phyloP scores from a whole-genome alignment of 2,797 vertebrate genomes.

The Carduelis carduelis region DNA sequence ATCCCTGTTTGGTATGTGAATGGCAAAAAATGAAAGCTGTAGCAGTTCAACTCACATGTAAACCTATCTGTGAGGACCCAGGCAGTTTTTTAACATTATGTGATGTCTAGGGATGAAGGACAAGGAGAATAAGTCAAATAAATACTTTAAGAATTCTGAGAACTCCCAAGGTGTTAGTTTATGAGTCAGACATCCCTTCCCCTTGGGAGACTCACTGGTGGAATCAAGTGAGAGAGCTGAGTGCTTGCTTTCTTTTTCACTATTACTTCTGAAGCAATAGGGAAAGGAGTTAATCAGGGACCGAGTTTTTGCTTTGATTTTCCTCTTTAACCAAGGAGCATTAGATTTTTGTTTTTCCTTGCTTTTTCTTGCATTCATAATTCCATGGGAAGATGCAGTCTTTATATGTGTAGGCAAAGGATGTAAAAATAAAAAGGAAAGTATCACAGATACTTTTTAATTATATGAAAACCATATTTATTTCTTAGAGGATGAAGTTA shows the following conservation, averaged over 20 bases:
- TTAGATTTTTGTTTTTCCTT: neutral
- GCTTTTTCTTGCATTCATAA: neutral
- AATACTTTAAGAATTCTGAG: neutral
- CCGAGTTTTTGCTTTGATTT: neutral
- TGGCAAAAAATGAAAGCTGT: neutral
- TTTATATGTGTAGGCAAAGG: neutral
- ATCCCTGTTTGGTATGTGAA: conserved; percentile 21
- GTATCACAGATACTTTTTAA: neutral
- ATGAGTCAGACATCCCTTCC: neutral
- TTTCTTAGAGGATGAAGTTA: neutral
- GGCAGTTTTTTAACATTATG: neutral
- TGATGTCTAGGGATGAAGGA: neutral
- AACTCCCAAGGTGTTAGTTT: neutral
- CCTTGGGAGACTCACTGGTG: neutral
- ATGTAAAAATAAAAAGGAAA: neutral
- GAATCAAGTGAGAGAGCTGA: conserved; percentile 15
- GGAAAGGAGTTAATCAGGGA: neutral
- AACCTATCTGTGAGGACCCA: neutral
- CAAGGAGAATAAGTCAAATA: neutral
- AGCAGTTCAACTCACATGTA: neutral
- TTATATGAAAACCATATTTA: neutral
- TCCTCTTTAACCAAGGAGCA: neutral
- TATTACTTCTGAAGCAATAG: neutral
- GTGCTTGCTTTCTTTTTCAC: neutral
- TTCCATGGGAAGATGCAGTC: neutral